A percentile compares a stretch with the other conserved stretches of the same genome.
These are phyloP conservation scores for Prionailurus viverrinus DNA, from an alignment of 2,113 vertebrate genomes.

Conservation along the genomic window DNA sequence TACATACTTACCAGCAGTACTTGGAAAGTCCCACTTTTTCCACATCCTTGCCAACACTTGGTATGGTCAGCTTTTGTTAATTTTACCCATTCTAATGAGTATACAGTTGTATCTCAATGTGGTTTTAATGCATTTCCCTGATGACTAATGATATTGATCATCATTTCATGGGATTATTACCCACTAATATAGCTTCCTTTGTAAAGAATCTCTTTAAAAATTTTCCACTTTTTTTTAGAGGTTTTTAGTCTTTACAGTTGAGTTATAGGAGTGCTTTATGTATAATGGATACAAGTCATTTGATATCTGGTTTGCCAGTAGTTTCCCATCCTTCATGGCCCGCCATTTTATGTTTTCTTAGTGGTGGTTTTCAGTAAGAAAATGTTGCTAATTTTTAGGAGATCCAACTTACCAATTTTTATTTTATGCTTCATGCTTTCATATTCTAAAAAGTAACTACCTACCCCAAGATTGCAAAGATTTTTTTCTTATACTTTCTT, in stretches of 20 bases:
- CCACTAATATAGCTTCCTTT: not conserved
- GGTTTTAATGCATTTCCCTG: not conserved
- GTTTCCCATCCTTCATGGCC: not conserved
- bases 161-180: not conserved
- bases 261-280: not conserved
- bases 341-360: not conserved
- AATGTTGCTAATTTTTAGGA: not conserved
- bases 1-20: not conserved
- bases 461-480: not conserved
- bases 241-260: not conserved
- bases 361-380: not conserved
- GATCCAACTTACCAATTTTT: not conserved
- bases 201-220: not conserved
- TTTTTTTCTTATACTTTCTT: slow-evolving; percentile 5
- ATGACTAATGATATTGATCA: not conserved
- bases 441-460: not conserved
- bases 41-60: not conserved
- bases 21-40: not conserved
- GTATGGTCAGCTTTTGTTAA: not conserved
- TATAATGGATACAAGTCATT: not conserved
- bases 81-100: not conserved
- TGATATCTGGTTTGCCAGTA: not conserved
- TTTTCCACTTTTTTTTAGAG: not conserved
- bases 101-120: not conserved
- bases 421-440: not conserved